Evolutionary conservation across 2,797 vertebrate genomes (phyloP).

Genomic region (Bovichtus variegatus): DNA sequence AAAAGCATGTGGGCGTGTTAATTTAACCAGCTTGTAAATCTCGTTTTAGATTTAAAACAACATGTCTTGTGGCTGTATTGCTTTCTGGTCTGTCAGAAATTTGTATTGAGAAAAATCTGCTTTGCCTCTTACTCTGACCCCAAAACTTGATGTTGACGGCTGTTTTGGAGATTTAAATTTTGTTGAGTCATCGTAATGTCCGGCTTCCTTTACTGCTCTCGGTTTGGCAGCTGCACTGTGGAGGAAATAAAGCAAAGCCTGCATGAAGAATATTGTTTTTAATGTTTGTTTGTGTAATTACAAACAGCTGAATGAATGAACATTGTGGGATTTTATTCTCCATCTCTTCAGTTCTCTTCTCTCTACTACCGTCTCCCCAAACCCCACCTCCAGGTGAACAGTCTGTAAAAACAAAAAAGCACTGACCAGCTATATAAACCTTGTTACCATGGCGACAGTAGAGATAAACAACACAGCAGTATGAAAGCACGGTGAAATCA

Average conservation of each 20-base stretch:
- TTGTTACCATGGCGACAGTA: constrained; percentile 39
- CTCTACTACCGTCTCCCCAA: neutral
- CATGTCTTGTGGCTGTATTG: neutral
- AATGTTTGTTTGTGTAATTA: constrained; percentile 22
- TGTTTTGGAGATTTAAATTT: constrained; percentile 22
- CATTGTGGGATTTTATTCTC: neutral
- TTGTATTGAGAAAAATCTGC: neutral
- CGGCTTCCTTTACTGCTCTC: constrained; percentile 24
- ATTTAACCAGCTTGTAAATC: neutral
- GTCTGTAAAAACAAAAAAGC: neutral
- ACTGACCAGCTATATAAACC: neutral
- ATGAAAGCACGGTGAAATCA: constrained; percentile 27
- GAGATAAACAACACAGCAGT: constrained; percentile 33
- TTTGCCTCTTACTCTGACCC: constrained; percentile 12
- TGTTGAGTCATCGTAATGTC: constrained; percentile 9
- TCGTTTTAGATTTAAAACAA: neutral
- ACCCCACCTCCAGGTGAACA: constrained; percentile 12
- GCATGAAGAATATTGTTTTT: neutral
- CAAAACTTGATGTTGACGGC: constrained; percentile 23
- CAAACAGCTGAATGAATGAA: constrained; percentile 18
- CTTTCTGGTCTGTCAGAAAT: neutral
- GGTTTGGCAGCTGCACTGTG: constrained; percentile 3
- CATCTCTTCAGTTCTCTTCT: neutral
- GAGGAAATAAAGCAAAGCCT: constrained; percentile 18
- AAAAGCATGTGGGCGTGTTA: neutral